Base-by-base conservation (phyloP, 2,113 vertebrate genomes). In the Perca schrenkii region DNA sequence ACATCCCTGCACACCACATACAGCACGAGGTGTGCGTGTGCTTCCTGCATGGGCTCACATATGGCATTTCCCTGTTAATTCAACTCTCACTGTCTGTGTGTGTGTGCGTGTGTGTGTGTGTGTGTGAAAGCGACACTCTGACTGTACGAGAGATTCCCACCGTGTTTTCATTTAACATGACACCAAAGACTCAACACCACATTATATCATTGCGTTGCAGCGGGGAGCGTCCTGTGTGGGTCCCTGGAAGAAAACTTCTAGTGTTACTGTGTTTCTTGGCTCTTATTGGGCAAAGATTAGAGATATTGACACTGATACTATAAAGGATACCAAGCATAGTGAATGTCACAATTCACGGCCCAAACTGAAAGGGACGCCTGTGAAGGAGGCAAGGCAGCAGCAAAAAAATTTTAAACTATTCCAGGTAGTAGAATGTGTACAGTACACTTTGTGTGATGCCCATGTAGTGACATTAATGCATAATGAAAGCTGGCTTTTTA, bases 141-240 rank as follows among this genome's bases (percentile, higher is more conserved):
- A 69, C 60, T 61, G 52, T 52, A 52, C 31, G 4, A 52, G 75
- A 69, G 25, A 88, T 79, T 74, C 63, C 87, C 70, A 22, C 47
- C 1, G 21, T 91, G 83, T 92, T 92, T 92, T 89, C 68, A 88
- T 92, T 84, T 77, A 86, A 86, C 69, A 43, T 81, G 84, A 90
- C 85, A 83, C 86, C 47, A 4, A 80, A 57, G 75, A 84, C 67
- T 79, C 40, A 57, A 67, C 88, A 71, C 81, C 83, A 79, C 87
- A 91, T 92, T 83, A 88, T 93, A 92, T 86, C 73, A 15, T 82
- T 62, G 43, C 68, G 60, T 22, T 84, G 68, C 85, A 85, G 90
- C 82, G 60, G 91, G 83, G 73, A 79, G 71, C 65, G 12, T 87
- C 74, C 25, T 79, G 70, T 74, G 61, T 88, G 90, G 85, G 43